A percentile compares a stretch with the other conserved stretches of the same genome.
These are phyloP conservation scores for Lordiphosa andalusiaca DNA, from an alignment of 2,888 invertebrate species.

Conservation along the genomic window DNA sequence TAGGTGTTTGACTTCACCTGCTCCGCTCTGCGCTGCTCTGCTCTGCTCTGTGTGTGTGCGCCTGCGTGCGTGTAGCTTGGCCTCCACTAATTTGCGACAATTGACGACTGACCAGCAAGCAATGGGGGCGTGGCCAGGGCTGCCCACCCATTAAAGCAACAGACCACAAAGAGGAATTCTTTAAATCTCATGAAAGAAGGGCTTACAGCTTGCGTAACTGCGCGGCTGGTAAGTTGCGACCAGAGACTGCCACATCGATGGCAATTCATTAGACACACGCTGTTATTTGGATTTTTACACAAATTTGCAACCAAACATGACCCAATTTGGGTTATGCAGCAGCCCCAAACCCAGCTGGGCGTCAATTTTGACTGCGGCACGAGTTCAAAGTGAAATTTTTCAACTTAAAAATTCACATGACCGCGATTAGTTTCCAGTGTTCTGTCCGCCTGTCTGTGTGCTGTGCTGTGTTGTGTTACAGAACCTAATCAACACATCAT, in stretches of 20 bases:
- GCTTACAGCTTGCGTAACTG: constrained; percentile 44
- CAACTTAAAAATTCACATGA: constrained; percentile 63
- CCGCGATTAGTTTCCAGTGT: constrained; percentile 58
- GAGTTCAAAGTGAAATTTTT: constrained; percentile 72
- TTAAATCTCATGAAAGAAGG: no score
- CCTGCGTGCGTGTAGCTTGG: constrained; percentile 33
- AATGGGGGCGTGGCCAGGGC: constrained; percentile 51
- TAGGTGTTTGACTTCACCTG: constrained; percentile 58
- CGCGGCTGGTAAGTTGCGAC: constrained; percentile 12
- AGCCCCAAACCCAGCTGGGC: constrained; percentile 44
- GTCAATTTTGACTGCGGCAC: constrained; percentile 47
- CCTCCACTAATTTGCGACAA: constrained; percentile 71
- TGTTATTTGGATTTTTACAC: constrained; percentile 37
- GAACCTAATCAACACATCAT: constrained; percentile 78
- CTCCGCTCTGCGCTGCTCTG: background rate
- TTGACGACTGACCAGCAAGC: constrained; percentile 44
- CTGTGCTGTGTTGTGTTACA: constrained; percentile 39
- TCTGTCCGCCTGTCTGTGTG: background rate
- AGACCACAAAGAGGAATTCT: constrained; percentile 42
- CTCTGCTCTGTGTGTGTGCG: constrained; percentile 19
- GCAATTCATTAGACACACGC: constrained; percentile 69
- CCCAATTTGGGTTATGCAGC: constrained; percentile 53
- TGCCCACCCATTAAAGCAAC: constrained; percentile 18
- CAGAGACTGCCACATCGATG: constrained; percentile 16
- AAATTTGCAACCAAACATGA: constrained; percentile 70